phyloP scores from a whole-genome alignment of 1,140 invertebrate species.

The Elymnias hypermnestra region DNA sequence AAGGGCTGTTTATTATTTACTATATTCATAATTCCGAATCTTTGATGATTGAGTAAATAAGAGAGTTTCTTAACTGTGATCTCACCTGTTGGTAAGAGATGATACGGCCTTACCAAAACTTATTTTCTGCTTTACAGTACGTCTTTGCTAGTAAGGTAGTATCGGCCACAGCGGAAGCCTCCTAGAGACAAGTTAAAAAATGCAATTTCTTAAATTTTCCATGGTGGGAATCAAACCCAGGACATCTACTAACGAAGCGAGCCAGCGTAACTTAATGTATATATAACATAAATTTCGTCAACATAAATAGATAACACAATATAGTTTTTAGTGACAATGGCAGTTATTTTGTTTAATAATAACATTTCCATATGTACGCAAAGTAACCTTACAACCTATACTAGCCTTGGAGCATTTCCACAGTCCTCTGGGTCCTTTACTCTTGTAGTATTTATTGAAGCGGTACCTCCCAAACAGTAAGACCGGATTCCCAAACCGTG shows the following conservation, averaged over 20 bases:
- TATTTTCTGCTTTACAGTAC: not conserved
- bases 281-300: too few relatives aligned
- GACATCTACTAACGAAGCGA: too few relatives aligned
- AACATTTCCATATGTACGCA: slow-evolving; percentile 1
- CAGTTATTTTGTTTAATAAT: slow-evolving; percentile 5
- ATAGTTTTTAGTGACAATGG: slow-evolving; percentile 9
- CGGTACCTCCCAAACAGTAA: not conserved
- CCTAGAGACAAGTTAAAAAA: too few relatives aligned
- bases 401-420: slow-evolving; percentile 1
- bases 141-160: not conserved
- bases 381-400: not conserved
- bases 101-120: too few relatives aligned
- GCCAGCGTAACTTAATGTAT: not conserved
- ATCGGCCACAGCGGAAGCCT: not conserved
- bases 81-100: too few relatives aligned
- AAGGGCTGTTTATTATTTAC: too few relatives aligned
- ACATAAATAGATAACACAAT: too few relatives aligned
- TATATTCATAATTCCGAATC: too few relatives aligned
- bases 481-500: not conserved
- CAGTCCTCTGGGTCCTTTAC: not conserved
- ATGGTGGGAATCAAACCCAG: too few relatives aligned
- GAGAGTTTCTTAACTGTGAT: too few relatives aligned
- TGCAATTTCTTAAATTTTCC: too few relatives aligned
- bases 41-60: too few relatives aligned
- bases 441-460: slow-evolving; percentile 6